These are phyloP conservation scores for Paraplagusia blochii DNA, from an alignment of 2,113 vertebrate species.

Conservation along the genomic window DNA sequence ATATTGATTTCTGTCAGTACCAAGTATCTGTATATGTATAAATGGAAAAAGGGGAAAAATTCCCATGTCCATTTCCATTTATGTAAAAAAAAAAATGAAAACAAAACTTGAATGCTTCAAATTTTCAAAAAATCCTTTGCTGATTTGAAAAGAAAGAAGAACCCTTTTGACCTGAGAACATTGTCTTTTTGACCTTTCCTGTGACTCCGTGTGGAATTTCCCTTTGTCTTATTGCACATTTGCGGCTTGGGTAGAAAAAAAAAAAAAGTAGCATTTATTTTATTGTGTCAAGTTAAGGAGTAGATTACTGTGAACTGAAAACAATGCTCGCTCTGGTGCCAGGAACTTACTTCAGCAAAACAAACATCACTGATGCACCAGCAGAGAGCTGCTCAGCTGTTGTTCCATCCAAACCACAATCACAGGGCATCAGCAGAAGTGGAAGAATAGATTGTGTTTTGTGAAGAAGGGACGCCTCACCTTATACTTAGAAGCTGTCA, in stretches of 20 bases:
- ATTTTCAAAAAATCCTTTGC: not conserved
- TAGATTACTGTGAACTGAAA: constrained; percentile 34
- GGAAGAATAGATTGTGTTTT: not conserved
- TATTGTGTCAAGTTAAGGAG: constrained; percentile 27
- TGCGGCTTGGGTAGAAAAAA: constrained; percentile 14
- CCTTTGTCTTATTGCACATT: not conserved
- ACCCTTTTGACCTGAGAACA: not conserved
- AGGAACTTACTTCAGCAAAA: constrained; percentile 46
- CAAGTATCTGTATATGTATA: no score
- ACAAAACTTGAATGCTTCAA: not conserved
- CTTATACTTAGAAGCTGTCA: constrained; percentile 17
- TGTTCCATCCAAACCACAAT: constrained; percentile 48
- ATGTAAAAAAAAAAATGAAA: constrained; percentile 6
- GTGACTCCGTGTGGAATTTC: not conserved
- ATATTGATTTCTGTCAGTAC: no score
- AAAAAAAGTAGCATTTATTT: constrained; percentile 30
- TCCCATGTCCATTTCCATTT: no score
- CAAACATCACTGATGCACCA: constrained; percentile 39
- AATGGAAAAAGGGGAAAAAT: no score
- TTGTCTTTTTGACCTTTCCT: not conserved
- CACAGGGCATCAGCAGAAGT: constrained; percentile 22
- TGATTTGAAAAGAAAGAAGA: not conserved
- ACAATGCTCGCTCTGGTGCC: constrained; percentile 47
- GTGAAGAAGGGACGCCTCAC: constrained; percentile 12
- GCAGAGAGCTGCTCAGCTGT: constrained; percentile 1